Evolutionary conservation across 2,113 vertebrate species (phyloP), one percentile per base, ranked within the genome.

Genomic region (Nerophis ophidion): DNA sequence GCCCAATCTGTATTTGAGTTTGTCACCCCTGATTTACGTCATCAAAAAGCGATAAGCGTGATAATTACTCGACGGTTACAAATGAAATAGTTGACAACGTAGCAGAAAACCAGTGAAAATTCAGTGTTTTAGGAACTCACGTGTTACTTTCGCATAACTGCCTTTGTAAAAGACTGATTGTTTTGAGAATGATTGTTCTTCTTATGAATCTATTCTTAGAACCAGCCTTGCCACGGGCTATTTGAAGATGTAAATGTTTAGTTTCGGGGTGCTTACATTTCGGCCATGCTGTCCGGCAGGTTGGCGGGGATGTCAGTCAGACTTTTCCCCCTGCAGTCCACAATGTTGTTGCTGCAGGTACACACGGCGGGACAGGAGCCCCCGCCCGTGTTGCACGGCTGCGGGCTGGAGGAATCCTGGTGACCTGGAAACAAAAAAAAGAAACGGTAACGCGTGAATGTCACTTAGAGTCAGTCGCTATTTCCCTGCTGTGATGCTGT

Each of bases 301-400:
- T 97, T 98, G 83, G 93, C 93, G 0, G 96, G 96, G 74, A 99
- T 98, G 79, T 94, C 95, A 0, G 93, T 98, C 65, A 98, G 91
- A 34, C 95, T 96, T 81, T 99, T 99, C 62, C 96, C 96, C 13
- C 96, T 88, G 54, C 96, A 98, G 81, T 99, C 96, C 88, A 99
- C 95, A 0, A 99, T 98, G 82, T 95, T 93, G 0, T 94, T 98
- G 76, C 93, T 97, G 86, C 96, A 99, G 54, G 92, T 76, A n/a
- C 96, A 99, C 92, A 96, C 93, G 76, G 95, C 92, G 0, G 96
- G 96, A 71, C 95, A 98, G 56, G 93, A 95, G 47, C 96, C 95
- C 0, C 92, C 93, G 7, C 92, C 92, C 7, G 92, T 81, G 80
- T 89, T 94, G 82, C 95, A 98, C 17, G 92, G 81, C 65, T 93